Base-by-base conservation (phyloP, 1,140 invertebrate genomes). In the Semibalanus balanoides region DNA sequence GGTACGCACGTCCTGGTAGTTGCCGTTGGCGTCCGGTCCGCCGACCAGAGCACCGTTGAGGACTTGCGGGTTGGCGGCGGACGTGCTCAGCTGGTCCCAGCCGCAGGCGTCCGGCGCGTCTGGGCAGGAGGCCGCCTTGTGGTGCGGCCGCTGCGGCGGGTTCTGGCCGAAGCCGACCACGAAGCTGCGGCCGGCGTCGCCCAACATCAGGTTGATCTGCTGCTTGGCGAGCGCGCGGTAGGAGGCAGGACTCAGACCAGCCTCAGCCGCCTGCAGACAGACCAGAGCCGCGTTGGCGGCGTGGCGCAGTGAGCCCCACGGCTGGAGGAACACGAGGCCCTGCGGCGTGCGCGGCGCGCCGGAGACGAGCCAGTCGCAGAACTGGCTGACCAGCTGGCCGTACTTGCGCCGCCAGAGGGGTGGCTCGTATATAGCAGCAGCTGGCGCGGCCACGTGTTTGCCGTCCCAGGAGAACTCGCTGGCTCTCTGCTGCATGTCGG, bases 161-260 rank as follows among this genome's bases (percentile, higher is more conserved):
- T 89, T 87, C 69, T 83, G 79, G 1, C 88, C 89, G 80, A 86
- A 89, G 19, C 89, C 89, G 30, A 90, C 86, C 0, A 90, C 87
- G 79, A 84, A 90, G 80, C 88, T 90, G 73, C 86, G 83, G 7
- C 88, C 88, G 77, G 82, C 82, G 76, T 87, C 85, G 0, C 89
- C 89, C 0, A 90, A 82, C 77, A 88, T 87, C 80, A 90, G 90
- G 78, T 87, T 81, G 74, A 90, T 87, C 82, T 90, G 89, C 79
- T 86, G 81, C 79, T 85, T 84, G 19, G 88, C 89, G 81, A 89
- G 35, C 0, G 22, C 75, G 31, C 75, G 72, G 75, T 76, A 73
- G 25, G 11, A 31, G 25, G 25, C 22, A 0, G 70, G 27, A 17
- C 71, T 74, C 14, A 76, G 5, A 28, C 76, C 76, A n/a, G 51